Evolutionary conservation across 1,140 invertebrate genomes (phyloP).

Genomic region (Trichoplusia ni): DNA sequence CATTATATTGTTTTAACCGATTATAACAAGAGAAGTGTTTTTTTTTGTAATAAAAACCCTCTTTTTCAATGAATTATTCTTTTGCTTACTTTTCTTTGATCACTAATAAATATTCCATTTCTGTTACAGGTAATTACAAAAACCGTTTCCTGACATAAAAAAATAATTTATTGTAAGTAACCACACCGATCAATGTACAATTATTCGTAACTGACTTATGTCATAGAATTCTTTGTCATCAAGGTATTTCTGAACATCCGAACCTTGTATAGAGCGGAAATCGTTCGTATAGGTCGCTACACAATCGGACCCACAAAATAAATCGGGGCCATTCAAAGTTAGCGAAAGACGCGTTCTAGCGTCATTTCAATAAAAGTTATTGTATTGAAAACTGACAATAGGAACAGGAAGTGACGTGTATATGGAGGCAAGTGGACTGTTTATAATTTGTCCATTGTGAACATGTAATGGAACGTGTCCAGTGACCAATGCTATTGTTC

Average conservation of each 20-base stretch:
- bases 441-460: slow-evolving; percentile 80
- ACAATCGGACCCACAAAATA: slow-evolving; percentile 69
- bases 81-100: neutral
- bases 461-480: slow-evolving; percentile 59
- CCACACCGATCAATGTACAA: slow-evolving; percentile 34
- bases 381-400: slow-evolving; percentile 77
- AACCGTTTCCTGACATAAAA: slow-evolving; percentile 39
- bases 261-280: slow-evolving; percentile 70
- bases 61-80: neutral
- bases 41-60: neutral
- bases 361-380: slow-evolving; percentile 80
- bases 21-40: too few relatives aligned
- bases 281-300: slow-evolving; percentile 62
- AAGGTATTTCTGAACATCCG: slow-evolving; percentile 54
- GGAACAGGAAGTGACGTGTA: slow-evolving; percentile 76
- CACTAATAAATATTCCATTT: slow-evolving; percentile 21
- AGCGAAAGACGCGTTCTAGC: slow-evolving; percentile 62
- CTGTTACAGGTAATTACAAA: slow-evolving; percentile 58
- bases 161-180: slow-evolving; percentile 38
- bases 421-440: slow-evolving; percentile 78
- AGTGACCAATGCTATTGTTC: slow-evolving; percentile 53
- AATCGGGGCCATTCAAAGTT: slow-evolving; percentile 50
- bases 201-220: slow-evolving; percentile 52
- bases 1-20: too few relatives aligned
- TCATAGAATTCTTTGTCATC: slow-evolving; percentile 46